phyloP scores from a whole-genome alignment of 2,113 vertebrate genomes.

The Rhinichthys klamathensis region DNA sequence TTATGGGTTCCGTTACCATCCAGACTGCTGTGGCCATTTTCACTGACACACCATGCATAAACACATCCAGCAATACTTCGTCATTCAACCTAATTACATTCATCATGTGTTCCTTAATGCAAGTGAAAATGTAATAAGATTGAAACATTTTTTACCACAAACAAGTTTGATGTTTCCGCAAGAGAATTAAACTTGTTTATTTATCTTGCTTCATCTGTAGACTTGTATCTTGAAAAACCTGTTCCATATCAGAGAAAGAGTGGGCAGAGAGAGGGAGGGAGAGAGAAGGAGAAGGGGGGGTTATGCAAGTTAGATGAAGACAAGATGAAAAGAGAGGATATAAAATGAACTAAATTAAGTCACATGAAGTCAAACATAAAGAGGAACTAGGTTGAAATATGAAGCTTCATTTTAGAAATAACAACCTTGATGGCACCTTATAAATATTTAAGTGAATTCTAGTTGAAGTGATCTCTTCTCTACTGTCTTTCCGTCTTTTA shows the following conservation, averaged over 20 bases:
- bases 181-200: conserved; percentile 55
- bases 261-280: neutral
- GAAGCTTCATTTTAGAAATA: neutral
- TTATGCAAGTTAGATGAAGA: conserved; percentile 56
- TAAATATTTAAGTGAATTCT: neutral
- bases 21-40: conserved; percentile 63
- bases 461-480: neutral
- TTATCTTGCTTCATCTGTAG: conserved; percentile 58
- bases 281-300: conserved; percentile 28
- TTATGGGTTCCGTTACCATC: conserved; percentile 86
- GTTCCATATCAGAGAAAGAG: conserved; percentile 55
- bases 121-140: neutral
- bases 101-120: neutral
- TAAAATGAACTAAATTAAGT: neutral
- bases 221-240: conserved; percentile 63
- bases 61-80: neutral
- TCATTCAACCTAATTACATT: neutral
- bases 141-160: neutral
- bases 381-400: conserved; percentile 25
- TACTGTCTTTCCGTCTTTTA: neutral
- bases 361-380: conserved; percentile 24
- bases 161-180: conserved; percentile 13
- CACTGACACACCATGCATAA: neutral
- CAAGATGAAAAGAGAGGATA: conserved; percentile 56
- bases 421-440: neutral